phyloP scores from a whole-genome alignment of 2,797 vertebrate species.

The Microchirus variegatus region DNA sequence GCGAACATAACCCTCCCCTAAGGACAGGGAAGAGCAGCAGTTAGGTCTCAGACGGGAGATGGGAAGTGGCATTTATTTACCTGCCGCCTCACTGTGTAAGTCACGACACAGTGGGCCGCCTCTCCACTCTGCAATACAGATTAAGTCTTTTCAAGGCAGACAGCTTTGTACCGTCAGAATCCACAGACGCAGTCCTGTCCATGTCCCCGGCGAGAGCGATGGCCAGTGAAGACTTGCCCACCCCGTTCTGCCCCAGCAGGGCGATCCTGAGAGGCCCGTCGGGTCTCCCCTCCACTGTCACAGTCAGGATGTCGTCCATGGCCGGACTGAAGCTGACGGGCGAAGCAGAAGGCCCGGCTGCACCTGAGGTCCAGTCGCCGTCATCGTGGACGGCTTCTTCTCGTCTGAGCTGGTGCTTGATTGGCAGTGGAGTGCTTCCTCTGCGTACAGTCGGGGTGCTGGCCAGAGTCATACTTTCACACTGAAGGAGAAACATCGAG shows the following conservation, averaged over 20 bases:
- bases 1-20: constrained; percentile 88
- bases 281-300: constrained; percentile 58
- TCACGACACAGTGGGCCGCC: not conserved
- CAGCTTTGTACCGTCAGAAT: constrained; percentile 75
- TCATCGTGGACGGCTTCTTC: constrained; percentile 85
- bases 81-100: constrained; percentile 8
- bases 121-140: constrained; percentile 2
- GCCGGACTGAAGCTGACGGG: constrained; percentile 73
- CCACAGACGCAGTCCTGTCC: constrained; percentile 82
- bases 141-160: constrained; percentile 13
- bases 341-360: constrained; percentile 72
- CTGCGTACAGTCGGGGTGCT: constrained; percentile 80
- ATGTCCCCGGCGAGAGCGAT: constrained; percentile 82
- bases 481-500: constrained; percentile 48
- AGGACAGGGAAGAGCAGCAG: constrained; percentile 57
- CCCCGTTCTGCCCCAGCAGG: constrained; percentile 88
- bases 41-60: constrained; percentile 47
- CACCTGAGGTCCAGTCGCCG: constrained; percentile 78
- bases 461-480: constrained; percentile 81
- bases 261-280: constrained; percentile 79
- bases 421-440: constrained; percentile 89
- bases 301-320: constrained; percentile 71
- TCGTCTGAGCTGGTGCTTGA: constrained; percentile 88
- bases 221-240: constrained; percentile 89
- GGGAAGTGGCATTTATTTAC: constrained; percentile 41